Base-by-base conservation (phyloP, 2,797 vertebrate species). In the Halcyon leucocephala region DNA sequence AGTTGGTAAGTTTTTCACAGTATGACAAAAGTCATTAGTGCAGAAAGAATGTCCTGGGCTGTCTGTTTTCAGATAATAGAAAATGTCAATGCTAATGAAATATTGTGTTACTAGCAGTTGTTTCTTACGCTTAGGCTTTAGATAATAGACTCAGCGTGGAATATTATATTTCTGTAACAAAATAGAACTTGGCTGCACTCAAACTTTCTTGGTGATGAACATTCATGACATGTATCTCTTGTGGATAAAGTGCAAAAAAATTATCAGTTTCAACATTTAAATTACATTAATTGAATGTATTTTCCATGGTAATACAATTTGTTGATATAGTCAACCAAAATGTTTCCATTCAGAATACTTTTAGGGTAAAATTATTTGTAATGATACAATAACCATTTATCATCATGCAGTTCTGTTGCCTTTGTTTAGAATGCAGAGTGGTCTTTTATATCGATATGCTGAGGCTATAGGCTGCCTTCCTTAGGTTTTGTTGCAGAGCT, bases 261-360 rank as follows among this genome's bases (percentile, higher is more conserved):
- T 28, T 72, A 10, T 39, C 33, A 49, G 18, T 86, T 89, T 46
- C 79, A 77, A 85, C 61, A 78, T 88, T 95, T 93, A 95, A 65
- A 94, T 86, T 81, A 17, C 70, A 92, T 87, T 89, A 91, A 76
- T 90, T 87, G 89, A 93, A 82, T 41, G n/a, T 39, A 33, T 89
- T 96, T 95, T 76, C 60, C 52, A 17, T 93, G 22, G 13, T 48
- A 73, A 77, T 69, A 41, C 41, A 61, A 21, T 91, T 95, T 91
- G 60, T 83, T 83, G 12, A 58, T 81, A 39, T 21, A 72, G 41
- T 93, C 48, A 82, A 81, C 54, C 83, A 78, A 72, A 78, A 55
- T 31, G 12, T 73, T 81, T 73, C 77, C 9, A 17, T 71, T 48
- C 42, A 52, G 69, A 82, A 44, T 73, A 35, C 21, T 65, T 14